phyloP scores from a whole-genome alignment of 2,888 invertebrate species.

The Drosophila borborema region DNA sequence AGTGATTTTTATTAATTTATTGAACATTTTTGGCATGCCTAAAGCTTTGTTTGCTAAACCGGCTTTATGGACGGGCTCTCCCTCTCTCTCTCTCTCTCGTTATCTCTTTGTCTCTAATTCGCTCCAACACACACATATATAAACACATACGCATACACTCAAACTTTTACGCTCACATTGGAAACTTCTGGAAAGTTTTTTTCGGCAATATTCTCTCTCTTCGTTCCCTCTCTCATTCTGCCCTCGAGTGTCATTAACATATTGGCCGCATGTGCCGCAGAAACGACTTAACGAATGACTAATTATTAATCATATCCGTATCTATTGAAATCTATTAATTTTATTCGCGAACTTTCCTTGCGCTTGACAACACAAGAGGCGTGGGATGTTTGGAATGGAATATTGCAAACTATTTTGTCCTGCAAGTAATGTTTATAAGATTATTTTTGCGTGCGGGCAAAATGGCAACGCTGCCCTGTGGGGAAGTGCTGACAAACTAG shows the following conservation, averaged over 20 bases:
- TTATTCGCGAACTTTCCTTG: conserved; percentile 9
- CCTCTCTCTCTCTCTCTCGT: not conserved
- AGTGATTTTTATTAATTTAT: conserved; percentile 52
- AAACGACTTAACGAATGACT: conserved; percentile 32
- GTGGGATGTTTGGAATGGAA: not conserved
- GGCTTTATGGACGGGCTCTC: conserved; percentile 48
- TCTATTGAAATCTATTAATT: conserved; percentile 35
- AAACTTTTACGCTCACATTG: conserved; percentile 50
- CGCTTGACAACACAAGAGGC: conserved; percentile 24
- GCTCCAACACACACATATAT: not conserved
- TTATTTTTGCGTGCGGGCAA: conserved; percentile 32
- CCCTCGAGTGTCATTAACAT: conserved; percentile 39
- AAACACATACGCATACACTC: not conserved
- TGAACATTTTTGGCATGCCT: conserved; percentile 52
- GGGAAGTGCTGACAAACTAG: conserved; percentile 63
- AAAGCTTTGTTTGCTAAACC: conserved; percentile 50
- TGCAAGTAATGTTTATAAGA: conserved; percentile 50
- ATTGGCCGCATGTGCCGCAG: conserved; percentile 44
- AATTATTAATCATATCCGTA: conserved; percentile 46
- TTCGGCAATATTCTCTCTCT: conserved; percentile 24
- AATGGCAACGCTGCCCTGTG: conserved; percentile 31
- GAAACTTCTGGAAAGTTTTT: conserved; percentile 66
- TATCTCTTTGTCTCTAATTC: conserved; percentile 20
- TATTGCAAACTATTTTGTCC: conserved; percentile 26
- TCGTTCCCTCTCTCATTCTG: conserved; percentile 1